Conservation (phyloP, 2,797 vertebrate genomes). For the Mycteria americana region DNA sequence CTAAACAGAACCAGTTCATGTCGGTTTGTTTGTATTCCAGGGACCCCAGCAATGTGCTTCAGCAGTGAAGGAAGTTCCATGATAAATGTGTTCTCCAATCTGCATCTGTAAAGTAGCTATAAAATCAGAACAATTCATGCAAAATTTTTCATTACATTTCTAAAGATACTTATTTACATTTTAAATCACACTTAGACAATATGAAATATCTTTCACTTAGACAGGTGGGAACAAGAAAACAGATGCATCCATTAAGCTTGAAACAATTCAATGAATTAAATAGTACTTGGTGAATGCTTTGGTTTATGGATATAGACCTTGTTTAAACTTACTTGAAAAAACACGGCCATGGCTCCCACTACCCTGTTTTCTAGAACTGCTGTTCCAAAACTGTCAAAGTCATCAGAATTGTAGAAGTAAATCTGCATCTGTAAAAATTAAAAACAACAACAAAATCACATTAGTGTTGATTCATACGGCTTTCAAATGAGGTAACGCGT, state of each 20-base stretch:
- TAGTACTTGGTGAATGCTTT: slow-evolving; percentile 42
- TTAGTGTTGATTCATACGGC: background rate
- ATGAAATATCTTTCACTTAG: slow-evolving; percentile 78
- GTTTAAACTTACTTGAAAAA: slow-evolving; percentile 90
- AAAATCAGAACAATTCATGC: slow-evolving; percentile 79
- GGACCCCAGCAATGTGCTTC: slow-evolving; percentile 60
- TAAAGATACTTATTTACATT: slow-evolving; percentile 83
- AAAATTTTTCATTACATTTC: slow-evolving; percentile 78
- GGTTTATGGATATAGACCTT: slow-evolving; percentile 54
- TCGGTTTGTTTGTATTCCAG: slow-evolving; percentile 70
- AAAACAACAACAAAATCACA: slow-evolving; percentile 43
- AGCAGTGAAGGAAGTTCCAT: slow-evolving; percentile 68
- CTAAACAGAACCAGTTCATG: slow-evolving; percentile 38
- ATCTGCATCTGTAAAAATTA: slow-evolving; percentile 92
- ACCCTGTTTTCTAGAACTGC: slow-evolving; percentile 90
- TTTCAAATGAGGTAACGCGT: background rate
- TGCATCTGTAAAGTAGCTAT: slow-evolving; percentile 75
- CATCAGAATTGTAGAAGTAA: slow-evolving; percentile 97
- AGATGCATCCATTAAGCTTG: slow-evolving; percentile 77
- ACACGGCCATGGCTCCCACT: slow-evolving; percentile 90
- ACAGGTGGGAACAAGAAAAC: slow-evolving; percentile 80
- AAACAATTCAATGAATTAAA: slow-evolving; percentile 73
- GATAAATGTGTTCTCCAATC: slow-evolving; percentile 78
- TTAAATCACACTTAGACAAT: slow-evolving; percentile 79
- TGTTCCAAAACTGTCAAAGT: slow-evolving; percentile 92